Evolutionary conservation across 2,113 vertebrate species (phyloP).

Genomic region (Canis aureus): DNA sequence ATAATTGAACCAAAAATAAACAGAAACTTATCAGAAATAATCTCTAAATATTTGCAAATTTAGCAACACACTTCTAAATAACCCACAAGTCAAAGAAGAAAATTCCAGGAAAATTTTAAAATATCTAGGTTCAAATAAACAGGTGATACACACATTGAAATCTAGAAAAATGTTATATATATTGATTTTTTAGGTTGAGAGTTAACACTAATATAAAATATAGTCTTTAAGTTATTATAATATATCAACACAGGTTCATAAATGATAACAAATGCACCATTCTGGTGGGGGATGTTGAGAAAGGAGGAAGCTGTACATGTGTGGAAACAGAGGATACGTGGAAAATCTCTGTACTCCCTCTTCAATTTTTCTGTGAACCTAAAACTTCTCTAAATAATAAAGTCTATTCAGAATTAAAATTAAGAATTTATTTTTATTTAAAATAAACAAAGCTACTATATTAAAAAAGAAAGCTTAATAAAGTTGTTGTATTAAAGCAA

Average conservation of each 20-base stretch:
- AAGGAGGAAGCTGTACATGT: no score
- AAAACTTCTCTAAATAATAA: slow-evolving; percentile 20
- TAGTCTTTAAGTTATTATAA: background rate
- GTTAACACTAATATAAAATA: background rate
- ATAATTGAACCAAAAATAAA: background rate
- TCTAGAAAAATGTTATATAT: background rate
- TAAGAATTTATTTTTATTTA: background rate
- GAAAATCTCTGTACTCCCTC: background rate
- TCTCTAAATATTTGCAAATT: background rate
- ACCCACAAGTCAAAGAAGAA: background rate
- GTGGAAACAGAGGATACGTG: background rate
- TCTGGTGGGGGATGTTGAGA: background rate
- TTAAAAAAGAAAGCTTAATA: background rate
- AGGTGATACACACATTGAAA: background rate
- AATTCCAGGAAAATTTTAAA: background rate
- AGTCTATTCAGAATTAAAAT: background rate
- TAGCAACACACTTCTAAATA: background rate
- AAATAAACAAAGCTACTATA: background rate
- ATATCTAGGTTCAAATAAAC: background rate
- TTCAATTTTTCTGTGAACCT: background rate
- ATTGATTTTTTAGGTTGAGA: background rate
- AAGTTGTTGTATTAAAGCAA: background rate
- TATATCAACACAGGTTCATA: background rate
- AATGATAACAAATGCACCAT: background rate
- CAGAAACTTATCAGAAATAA: background rate